Evolutionary conservation across 2,797 vertebrate genomes (phyloP).

Genomic region (Melanotaenia pygmaea): DNA sequence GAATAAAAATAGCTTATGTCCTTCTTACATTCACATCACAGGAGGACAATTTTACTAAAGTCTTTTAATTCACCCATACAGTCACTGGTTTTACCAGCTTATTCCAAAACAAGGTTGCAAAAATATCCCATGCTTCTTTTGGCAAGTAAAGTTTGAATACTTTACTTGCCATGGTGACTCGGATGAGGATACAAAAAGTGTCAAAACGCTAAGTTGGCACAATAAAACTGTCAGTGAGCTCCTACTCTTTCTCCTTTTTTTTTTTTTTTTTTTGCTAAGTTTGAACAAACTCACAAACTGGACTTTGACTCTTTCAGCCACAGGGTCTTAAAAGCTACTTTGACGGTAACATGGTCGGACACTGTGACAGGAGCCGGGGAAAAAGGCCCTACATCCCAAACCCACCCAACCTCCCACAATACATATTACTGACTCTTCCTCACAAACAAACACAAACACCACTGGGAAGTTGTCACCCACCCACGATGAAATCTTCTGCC

Average conservation of each 20-base stretch:
- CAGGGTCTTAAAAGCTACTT: slow-evolving; percentile 42
- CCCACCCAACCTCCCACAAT: slow-evolving; percentile 42
- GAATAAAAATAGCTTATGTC: background rate
- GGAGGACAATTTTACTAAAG: slow-evolving; percentile 8
- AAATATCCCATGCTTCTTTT: background rate
- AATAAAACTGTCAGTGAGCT: background rate
- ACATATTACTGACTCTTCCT: slow-evolving; percentile 47
- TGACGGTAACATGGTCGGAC: slow-evolving; percentile 68
- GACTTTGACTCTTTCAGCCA: slow-evolving; percentile 54
- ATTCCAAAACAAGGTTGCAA: too few relatives aligned
- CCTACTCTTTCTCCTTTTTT: too few relatives aligned
- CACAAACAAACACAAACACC: slow-evolving; percentile 42
- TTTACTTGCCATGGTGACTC: too few relatives aligned
- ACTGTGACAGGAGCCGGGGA: slow-evolving; percentile 59
- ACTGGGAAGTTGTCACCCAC: slow-evolving; percentile 45
- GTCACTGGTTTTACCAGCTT: too few relatives aligned
- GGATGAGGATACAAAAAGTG: too few relatives aligned
- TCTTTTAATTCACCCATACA: slow-evolving; percentile 26
- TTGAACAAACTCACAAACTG: slow-evolving; percentile 57
- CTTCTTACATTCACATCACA: slow-evolving; percentile 17
- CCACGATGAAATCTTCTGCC: slow-evolving; percentile 32
- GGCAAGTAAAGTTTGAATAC: slow-evolving; percentile 30
- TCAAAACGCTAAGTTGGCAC: too few relatives aligned
- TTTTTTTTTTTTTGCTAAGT: slow-evolving; percentile 12
- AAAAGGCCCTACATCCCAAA: slow-evolving; percentile 51